These are phyloP conservation scores for Microchrysa polita DNA, from an alignment of 2,888 invertebrate species.

Conservation along the genomic window DNA sequence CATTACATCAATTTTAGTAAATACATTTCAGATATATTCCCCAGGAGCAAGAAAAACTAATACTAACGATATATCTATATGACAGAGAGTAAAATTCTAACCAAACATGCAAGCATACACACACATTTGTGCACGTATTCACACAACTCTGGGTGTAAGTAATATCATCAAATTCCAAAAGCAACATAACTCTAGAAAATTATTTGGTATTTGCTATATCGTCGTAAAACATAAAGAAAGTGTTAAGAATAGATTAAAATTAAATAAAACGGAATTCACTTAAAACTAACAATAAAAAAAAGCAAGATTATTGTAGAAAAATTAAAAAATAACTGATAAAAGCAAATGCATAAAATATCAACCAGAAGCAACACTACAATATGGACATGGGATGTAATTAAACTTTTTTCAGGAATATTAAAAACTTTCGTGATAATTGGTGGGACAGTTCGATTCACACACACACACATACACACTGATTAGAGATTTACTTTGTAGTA, in stretches of 20 bases:
- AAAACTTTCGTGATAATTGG: no score
- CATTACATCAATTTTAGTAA: slow-evolving; percentile 13
- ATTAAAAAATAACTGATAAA: slow-evolving; percentile 4
- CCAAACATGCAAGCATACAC: neutral
- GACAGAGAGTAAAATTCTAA: neutral
- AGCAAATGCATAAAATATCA: slow-evolving; percentile 7
- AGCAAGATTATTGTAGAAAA: slow-evolving; percentile 17
- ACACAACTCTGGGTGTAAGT: neutral
- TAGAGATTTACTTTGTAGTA: no score
- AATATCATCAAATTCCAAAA: neutral
- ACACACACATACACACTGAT: no score
- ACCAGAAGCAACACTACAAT: no score
- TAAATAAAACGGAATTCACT: neutral
- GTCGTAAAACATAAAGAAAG: neutral
- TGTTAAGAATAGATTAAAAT: neutral
- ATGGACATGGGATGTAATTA: no score
- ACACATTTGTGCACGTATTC: no score
- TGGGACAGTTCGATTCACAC: no score
- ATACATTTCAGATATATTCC: neutral
- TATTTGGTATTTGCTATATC: no score
- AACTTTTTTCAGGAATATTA: no score
- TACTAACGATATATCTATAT: no score
- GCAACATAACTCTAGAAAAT: neutral
- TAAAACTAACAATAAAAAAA: slow-evolving; percentile 34
- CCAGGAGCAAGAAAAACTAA: no score